Percentiles rank a stretch among this genome's conserved stretches.
phyloP scores from a whole-genome alignment of 2,797 vertebrate genomes.

The Staurois parvus region DNA sequence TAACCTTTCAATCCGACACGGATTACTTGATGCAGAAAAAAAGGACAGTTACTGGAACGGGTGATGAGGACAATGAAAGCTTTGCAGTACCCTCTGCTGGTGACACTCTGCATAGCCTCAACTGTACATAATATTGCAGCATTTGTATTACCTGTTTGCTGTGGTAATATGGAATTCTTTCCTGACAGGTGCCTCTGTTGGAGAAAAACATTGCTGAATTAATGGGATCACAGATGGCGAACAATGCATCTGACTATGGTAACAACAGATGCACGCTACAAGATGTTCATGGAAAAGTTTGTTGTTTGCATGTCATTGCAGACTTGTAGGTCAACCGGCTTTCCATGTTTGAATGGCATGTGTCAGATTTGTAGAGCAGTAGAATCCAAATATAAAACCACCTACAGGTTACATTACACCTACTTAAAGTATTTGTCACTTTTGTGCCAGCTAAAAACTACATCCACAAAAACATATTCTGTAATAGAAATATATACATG shows the following conservation, averaged over 20 bases:
- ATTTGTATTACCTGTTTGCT: background rate
- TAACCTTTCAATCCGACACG: no score
- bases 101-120: background rate
- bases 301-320: background rate
- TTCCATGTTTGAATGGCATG: background rate
- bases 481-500: no score
- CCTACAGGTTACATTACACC: background rate
- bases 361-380: background rate
- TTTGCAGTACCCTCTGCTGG: slow-evolving; percentile 14
- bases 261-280: background rate
- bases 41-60: background rate
- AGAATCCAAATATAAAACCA: background rate
- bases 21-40: background rate
- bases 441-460: background rate
- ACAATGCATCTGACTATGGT: background rate
- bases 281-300: background rate
- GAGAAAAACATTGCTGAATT: background rate
- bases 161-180: background rate
- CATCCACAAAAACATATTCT: no score
- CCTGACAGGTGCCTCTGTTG: background rate
- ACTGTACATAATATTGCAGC: background rate
- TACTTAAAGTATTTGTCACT: background rate
- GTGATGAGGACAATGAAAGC: background rate
- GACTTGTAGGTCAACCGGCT: background rate
- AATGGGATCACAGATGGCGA: background rate